Conservation (phyloP, 2,888 invertebrate genomes). For the Marasmarcha lunaedactyla region DNA sequence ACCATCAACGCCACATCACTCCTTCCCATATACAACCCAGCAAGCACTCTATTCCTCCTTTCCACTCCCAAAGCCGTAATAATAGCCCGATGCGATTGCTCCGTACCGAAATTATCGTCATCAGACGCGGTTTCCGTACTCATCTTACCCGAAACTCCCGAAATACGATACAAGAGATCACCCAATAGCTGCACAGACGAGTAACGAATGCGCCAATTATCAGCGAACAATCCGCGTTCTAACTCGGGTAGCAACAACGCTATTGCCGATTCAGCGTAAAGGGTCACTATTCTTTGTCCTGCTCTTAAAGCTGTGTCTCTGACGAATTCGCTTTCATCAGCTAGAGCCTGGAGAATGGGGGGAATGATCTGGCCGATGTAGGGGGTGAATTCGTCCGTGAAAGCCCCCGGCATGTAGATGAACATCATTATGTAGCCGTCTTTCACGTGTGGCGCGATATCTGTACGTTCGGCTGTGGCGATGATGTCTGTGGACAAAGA, state of each 20-base stretch:
- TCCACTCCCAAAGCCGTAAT: constrained; percentile 90
- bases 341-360: constrained; percentile 90
- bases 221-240: constrained; percentile 94
- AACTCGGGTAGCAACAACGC: constrained; percentile 92
- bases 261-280: constrained; percentile 96
- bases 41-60: constrained; percentile 90
- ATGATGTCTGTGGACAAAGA: constrained; percentile 85
- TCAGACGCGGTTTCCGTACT: constrained; percentile 98
- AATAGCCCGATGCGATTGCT: constrained; percentile 93
- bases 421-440: constrained; percentile 99
- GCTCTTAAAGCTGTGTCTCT: constrained; percentile 96
- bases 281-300: constrained; percentile 95
- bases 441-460: constrained; percentile 96
- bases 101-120: constrained; percentile 99
- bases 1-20: constrained; percentile 98
- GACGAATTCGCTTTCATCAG: constrained; percentile 99
- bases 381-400: constrained; percentile 94
- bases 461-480: constrained; percentile 90
- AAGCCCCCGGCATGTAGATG: constrained; percentile 98
- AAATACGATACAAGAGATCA: constrained; percentile 94
- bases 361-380: constrained; percentile 98
- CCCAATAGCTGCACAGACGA: constrained; percentile 96
- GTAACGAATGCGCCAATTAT: constrained; percentile 97
- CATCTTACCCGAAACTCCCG: constrained; percentile 99
- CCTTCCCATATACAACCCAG: constrained; percentile 96